A percentile compares a stretch with the other conserved stretches of the same genome.
These are phyloP conservation scores for Metellina segmentata DNA, from an alignment of 2,888 invertebrate genomes.

Conservation along the genomic window DNA sequence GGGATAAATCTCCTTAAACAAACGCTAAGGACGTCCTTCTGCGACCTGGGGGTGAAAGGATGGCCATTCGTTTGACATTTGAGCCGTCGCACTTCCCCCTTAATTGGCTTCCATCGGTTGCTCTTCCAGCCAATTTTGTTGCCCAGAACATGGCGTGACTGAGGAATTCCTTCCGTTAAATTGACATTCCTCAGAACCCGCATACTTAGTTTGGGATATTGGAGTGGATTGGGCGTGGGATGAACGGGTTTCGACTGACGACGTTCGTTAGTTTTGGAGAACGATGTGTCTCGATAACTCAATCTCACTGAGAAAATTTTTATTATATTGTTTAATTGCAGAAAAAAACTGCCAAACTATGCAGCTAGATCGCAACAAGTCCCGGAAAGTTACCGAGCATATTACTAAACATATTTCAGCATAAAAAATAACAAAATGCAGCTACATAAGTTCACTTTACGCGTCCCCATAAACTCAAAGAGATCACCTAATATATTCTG, in stretches of 20 bases:
- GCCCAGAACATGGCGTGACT: neutral
- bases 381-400: too few relatives aligned
- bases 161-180: neutral
- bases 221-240: neutral
- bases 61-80: neutral
- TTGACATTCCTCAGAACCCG: neutral
- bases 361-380: too few relatives aligned
- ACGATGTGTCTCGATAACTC: too few relatives aligned
- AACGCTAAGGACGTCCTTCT: neutral
- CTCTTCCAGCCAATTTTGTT: neutral
- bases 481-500: too few relatives aligned
- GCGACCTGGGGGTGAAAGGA: neutral
- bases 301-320: too few relatives aligned
- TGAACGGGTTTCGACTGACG: neutral
- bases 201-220: neutral
- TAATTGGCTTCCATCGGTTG: conserved; percentile 2
- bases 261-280: neutral
- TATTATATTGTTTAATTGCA: too few relatives aligned
- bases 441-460: too few relatives aligned
- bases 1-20: neutral
- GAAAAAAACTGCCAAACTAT: too few relatives aligned
- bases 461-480: too few relatives aligned
- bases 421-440: too few relatives aligned
- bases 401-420: too few relatives aligned
- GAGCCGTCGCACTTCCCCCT: neutral